Base-by-base conservation (phyloP, 2,888 invertebrate species). In the Cantharis lateralis region DNA sequence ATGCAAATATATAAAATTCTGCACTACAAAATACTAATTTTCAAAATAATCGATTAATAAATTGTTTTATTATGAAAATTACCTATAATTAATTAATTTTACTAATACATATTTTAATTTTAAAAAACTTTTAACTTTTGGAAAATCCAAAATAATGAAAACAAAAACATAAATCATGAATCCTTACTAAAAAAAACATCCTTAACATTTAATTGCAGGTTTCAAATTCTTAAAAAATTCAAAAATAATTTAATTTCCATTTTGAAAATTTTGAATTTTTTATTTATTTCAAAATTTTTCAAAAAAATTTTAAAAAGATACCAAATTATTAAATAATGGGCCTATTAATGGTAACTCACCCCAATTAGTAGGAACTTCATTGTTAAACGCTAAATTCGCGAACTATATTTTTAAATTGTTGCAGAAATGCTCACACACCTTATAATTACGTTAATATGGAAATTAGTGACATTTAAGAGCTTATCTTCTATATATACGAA, bases 401-500 rank as follows among this genome's bases (percentile, higher is more conserved):
- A 15, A 68, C 68, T 68, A n/a, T 48, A 20, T 66, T 11, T 20
- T 66, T 0, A 66, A 64, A 16, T 64, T 64, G 11, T 64, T 64
- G n/a, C 32, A 20, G 11, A 64, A 16, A 20, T 68, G 9, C 7
- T 28, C 68, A 28, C 68, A 68, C 20, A 68, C 68, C 28, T 68
- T 68, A 15, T 70, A 77, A 75, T 72, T 75, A 72, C 62, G 71
- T 71, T 69, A 77, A 75, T 71, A 75, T 26, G 68, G 70, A 78
- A 78, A 78, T 78, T 78, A 78, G 72, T 66, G 66, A 61, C 18
- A 72, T 72, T 72, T 64, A 66, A 62, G 15, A 69, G 62, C 32
- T 62, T 18, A 69, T 15, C 75, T 75, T 71, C 72, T 75, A 74
- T 78, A 74, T 78, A 78, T 78, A 78, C 68, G 72, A 75, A 72